These are phyloP conservation scores for Habrosyne pyritoides DNA, from an alignment of 2,888 invertebrate species.

Conservation along the genomic window DNA sequence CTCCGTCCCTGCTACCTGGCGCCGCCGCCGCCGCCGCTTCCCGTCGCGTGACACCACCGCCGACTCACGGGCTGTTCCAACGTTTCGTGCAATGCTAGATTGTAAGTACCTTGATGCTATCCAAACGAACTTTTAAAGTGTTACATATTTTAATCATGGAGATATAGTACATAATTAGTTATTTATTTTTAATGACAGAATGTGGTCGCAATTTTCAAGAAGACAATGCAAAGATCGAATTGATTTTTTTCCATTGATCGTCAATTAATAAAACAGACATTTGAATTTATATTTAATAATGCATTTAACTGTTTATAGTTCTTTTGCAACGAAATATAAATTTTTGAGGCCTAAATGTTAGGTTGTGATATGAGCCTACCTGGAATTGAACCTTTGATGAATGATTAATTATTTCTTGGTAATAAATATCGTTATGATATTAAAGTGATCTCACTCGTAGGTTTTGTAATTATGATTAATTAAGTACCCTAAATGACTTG, in stretches of 20 bases:
- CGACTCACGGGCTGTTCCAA: slow-evolving; percentile 52
- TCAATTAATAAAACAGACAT: background rate
- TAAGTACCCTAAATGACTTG: slow-evolving; percentile 24
- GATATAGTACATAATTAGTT: slow-evolving; percentile 23
- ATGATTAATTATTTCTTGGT: slow-evolving; percentile 23
- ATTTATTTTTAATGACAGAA: slow-evolving; percentile 20
- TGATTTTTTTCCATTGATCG: background rate
- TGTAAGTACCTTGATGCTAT: slow-evolving; percentile 72
- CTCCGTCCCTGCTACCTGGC: slow-evolving; percentile 77
- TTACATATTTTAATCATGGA: slow-evolving; percentile 23
- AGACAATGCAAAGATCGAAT: background rate
- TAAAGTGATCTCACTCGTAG: slow-evolving; percentile 68
- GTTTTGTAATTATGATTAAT: slow-evolving; percentile 41
- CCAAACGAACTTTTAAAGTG: slow-evolving; percentile 34
- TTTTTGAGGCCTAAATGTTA: slow-evolving; percentile 27
- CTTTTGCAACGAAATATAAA: background rate
- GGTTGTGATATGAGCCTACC: slow-evolving; percentile 18
- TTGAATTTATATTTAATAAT: background rate
- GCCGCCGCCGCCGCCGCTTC: slow-evolving; percentile 73
- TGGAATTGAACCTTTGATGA: slow-evolving; percentile 25
- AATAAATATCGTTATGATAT: slow-evolving; percentile 31
- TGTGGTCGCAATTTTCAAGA: slow-evolving; percentile 7
- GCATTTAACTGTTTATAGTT: background rate
- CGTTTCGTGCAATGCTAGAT: slow-evolving; percentile 80
- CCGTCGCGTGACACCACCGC: slow-evolving; percentile 74